Evolutionary conservation across 2,113 vertebrate genomes (phyloP), one percentile per base, ranked within the genome.

Genomic region (Pithys albifrons): DNA sequence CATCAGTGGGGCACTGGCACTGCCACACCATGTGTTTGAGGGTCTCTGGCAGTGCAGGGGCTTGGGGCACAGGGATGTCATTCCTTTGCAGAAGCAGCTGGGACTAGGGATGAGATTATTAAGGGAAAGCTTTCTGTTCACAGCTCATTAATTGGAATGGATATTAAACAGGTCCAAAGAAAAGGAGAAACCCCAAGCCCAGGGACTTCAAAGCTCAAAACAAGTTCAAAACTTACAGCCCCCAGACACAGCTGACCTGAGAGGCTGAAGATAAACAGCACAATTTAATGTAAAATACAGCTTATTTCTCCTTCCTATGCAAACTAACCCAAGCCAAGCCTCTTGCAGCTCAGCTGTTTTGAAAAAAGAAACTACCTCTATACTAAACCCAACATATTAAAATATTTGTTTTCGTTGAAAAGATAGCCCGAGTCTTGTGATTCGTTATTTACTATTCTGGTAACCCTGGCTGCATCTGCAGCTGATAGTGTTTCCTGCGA

Each of bases 401-500:
- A 98, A 96, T 97, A 98, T 98, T 98, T 97, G 98, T 98, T 98
- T 98, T 98, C 72, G 89, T 94, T 77, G 85, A 94, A 97, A 95
- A 97, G 94, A 95, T 93, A 97, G 97, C 88, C 96, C 37, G 31
- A 92, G 97, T 97, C 96, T 94, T 97, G 97, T 98, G 95, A 96
- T 97, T 98, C 90, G 97, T 97, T 99, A 98, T 99, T 98, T 98
- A 98, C 98, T 98, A 99, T 99, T 99, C 98, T 98, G 98, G 98
- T 98, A 97, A 97, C 94, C 82, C 96, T 98, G 97, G 97, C 98
- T 97, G 98, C 96, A 98, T 98, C 97, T 98, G 97, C 94, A 94
- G 91, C 93, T 97, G 98, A 98, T 98, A 98, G 96, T 97, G 97
- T 98, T 98, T 98, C 97, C 97, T 98, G 95, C 25, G 91, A 93